These are phyloP conservation scores for Glaucidium brasilianum DNA, from an alignment of 2,113 vertebrate genomes.

Conservation along the genomic window DNA sequence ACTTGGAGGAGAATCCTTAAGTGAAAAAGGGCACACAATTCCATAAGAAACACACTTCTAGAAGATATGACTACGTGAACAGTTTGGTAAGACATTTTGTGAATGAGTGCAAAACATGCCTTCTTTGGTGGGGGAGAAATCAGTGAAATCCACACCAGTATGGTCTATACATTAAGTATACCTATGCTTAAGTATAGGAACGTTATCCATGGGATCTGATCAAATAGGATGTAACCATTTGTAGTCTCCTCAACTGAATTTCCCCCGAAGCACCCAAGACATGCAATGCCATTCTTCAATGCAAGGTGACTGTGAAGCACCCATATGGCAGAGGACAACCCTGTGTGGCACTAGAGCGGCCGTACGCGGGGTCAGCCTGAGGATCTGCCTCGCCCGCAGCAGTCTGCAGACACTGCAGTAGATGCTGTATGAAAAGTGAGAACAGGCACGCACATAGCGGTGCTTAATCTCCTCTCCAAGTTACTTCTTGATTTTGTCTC, in stretches of 20 bases:
- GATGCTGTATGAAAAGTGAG: not conserved
- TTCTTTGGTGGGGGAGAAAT: not conserved
- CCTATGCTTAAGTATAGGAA: not conserved
- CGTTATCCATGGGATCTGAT: not conserved
- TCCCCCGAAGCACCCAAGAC: not conserved
- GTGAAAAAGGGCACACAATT: not conserved
- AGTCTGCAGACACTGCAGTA: not conserved
- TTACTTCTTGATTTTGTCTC: not conserved
- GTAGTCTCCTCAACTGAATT: not conserved
- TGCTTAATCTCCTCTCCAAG: not conserved
- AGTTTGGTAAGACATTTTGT: not conserved
- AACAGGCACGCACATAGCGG: not conserved
- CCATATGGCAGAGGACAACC: fast-evolving
- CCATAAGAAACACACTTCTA: not conserved
- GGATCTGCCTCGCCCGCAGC: not conserved
- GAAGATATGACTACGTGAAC: not conserved
- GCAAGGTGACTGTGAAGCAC: not conserved
- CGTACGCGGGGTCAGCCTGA: not conserved
- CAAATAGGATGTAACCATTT: not conserved
- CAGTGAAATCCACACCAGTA: not conserved
- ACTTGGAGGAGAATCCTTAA: not conserved
- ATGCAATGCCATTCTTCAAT: not conserved
- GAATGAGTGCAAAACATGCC: not conserved
- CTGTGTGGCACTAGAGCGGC: not conserved
- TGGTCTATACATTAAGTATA: not conserved